Conservation (phyloP, 2,797 vertebrate species). For the Harpagifer antarcticus region DNA sequence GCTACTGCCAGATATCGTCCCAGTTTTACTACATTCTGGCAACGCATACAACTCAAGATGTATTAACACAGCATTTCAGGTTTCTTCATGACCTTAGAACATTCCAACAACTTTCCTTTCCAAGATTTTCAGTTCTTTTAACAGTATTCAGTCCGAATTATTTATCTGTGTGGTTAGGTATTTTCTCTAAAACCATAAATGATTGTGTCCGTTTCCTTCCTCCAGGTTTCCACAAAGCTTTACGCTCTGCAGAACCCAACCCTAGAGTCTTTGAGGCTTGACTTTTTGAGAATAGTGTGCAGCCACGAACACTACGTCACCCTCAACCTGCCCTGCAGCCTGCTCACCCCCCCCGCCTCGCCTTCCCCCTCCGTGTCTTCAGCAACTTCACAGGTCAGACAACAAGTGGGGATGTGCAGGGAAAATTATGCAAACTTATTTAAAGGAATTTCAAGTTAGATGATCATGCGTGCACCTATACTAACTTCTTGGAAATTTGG, state of each 20-base stretch:
- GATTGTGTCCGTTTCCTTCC: neutral
- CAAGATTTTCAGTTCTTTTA: neutral
- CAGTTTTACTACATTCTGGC: neutral
- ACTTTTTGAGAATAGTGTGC: conserved; percentile 95
- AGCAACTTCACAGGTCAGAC: conserved; percentile 94
- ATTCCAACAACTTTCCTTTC: conserved; percentile 5
- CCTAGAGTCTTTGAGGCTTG: conserved; percentile 92
- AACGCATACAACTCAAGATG: neutral
- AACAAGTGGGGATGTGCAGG: neutral
- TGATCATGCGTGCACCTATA: neutral
- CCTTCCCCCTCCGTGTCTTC: conserved; percentile 98
- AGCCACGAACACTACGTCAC: conserved; percentile 99
- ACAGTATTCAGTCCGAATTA: neutral
- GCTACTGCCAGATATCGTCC: neutral
- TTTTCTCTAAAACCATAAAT: neutral
- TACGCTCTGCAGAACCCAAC: conserved; percentile 92
- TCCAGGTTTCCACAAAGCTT: conserved; percentile 93
- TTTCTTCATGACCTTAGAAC: neutral
- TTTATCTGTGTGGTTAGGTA: neutral
- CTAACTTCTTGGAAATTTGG: neutral
- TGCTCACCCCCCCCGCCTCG: conserved; percentile 96
- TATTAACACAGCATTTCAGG: neutral
- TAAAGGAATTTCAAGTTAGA: neutral
- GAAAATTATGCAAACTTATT: neutral
- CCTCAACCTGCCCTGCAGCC: conserved; percentile 94